phyloP scores from a whole-genome alignment of 2,797 vertebrate species.

The Cygnus olor region DNA sequence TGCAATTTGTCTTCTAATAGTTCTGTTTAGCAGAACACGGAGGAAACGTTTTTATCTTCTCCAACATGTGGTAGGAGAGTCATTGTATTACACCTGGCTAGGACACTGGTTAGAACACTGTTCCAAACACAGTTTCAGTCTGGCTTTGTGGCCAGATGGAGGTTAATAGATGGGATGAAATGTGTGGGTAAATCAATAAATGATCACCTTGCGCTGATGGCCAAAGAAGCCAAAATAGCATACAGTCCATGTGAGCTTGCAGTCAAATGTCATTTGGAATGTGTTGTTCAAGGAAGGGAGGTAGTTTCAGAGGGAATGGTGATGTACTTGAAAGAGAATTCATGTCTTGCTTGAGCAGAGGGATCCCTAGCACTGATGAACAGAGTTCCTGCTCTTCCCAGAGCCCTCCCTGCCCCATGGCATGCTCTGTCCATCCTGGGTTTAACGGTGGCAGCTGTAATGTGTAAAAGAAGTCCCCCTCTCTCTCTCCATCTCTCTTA shows the following conservation, averaged over 20 bases:
- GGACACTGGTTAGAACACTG: not conserved
- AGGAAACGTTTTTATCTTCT: not conserved
- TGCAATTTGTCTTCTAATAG: not conserved
- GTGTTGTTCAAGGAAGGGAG: not conserved
- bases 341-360: not conserved
- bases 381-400: not conserved
- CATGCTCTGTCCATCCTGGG: not conserved
- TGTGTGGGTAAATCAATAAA: not conserved
- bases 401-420: not conserved
- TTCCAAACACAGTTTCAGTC: not conserved
- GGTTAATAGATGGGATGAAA: not conserved
- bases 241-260: not conserved
- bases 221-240: not conserved
- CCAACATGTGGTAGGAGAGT: not conserved
- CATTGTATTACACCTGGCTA: not conserved
- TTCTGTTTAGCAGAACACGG: not conserved
- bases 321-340: not conserved
- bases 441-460: not conserved
- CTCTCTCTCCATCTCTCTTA: not conserved
- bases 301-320: not conserved
- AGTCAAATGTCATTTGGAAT: not conserved
- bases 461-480: not conserved
- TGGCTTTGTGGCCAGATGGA: not conserved
- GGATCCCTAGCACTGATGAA: not conserved
- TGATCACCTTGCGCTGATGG: not conserved